Evolutionary conservation across 2,797 vertebrate genomes (phyloP).

Genomic region (Nyctalus aviator): DNA sequence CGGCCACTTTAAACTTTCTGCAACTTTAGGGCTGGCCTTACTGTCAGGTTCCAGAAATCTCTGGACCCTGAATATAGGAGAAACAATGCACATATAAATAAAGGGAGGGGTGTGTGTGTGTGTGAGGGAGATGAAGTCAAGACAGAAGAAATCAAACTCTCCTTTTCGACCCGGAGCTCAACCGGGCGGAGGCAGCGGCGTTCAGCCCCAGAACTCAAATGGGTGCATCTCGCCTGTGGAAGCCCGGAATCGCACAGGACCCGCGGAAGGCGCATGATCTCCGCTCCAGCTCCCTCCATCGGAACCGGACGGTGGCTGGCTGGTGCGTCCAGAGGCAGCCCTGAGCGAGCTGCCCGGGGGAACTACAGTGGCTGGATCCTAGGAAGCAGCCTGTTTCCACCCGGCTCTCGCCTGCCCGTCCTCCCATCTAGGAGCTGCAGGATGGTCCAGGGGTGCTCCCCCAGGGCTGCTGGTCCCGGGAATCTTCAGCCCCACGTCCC

Average conservation of each 20-base stretch:
- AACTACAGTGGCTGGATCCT: neutral
- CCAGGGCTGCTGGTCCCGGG: neutral
- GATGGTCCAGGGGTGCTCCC: neutral
- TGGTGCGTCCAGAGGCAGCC: neutral
- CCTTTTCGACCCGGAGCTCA: neutral
- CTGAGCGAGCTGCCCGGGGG: neutral
- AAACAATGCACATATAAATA: neutral
- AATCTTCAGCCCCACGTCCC: neutral
- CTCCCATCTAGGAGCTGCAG: conserved; percentile 46
- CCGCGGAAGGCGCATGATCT: neutral
- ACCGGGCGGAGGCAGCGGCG: neutral
- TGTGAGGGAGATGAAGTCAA: conserved; percentile 34
- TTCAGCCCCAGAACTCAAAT: neutral
- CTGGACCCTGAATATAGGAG: neutral
- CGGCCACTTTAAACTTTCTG: neutral
- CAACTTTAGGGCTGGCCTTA: conserved; percentile 9
- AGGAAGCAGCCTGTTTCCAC: neutral
- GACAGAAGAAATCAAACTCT: conserved; percentile 59
- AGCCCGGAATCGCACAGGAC: neutral
- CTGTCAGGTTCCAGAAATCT: neutral
- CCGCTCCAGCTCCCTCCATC: neutral
- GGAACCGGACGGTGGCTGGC: neutral
- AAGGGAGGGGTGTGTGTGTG: neutral
- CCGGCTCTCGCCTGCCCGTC: neutral
- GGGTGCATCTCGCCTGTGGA: neutral